These are phyloP conservation scores for Mystacornis crossleyi DNA, from an alignment of 2,113 vertebrate genomes.

Conservation along the genomic window DNA sequence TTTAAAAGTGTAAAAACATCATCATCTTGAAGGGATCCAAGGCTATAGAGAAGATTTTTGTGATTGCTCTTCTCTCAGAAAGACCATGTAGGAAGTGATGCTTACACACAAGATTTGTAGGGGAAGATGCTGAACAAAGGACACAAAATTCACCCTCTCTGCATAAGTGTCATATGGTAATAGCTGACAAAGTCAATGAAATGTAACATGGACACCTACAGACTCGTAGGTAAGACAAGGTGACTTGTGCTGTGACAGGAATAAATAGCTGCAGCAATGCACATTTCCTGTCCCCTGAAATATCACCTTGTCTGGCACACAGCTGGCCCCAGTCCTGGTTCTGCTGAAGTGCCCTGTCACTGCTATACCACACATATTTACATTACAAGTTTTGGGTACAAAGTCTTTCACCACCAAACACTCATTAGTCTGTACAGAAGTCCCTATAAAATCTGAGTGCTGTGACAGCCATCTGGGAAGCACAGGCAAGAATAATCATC, in stretches of 20 bases:
- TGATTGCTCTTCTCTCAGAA: neutral
- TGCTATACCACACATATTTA: fast-evolving
- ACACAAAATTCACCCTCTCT: neutral
- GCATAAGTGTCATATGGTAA: neutral
- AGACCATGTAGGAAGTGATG: neutral
- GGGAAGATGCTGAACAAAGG: neutral
- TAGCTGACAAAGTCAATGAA: neutral
- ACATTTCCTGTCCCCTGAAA: neutral
- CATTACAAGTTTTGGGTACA: neutral
- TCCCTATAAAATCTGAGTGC: neutral
- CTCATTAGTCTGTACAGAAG: neutral
- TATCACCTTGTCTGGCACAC: neutral
- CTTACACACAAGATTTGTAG: neutral
- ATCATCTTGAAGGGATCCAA: neutral
- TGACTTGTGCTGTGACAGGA: neutral
- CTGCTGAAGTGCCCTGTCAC: neutral
- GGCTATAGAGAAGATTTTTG: neutral
- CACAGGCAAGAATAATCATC: neutral
- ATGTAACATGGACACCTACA: neutral
- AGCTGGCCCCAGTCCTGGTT: neutral
- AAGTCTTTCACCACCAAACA: neutral
- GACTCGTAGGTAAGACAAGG: neutral
- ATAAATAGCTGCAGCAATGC: neutral
- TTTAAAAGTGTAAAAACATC: neutral
- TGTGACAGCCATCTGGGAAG: neutral